Percentiles rank a stretch among this genome's conserved stretches.
Evolutionary conservation across 2,113 vertebrate genomes (phyloP).

Genomic region (Columbina picui): DNA sequence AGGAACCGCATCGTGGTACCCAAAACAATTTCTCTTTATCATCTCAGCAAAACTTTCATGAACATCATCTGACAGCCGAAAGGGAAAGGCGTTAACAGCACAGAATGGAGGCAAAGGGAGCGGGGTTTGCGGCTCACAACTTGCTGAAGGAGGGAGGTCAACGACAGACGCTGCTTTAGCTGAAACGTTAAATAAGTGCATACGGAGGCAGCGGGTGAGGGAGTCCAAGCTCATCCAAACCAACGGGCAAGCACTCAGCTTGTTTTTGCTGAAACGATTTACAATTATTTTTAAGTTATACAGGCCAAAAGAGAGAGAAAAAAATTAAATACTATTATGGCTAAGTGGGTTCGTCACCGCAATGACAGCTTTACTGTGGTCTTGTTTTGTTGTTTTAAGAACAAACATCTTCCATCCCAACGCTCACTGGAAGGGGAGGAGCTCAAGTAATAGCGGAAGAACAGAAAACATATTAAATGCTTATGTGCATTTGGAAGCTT

Average conservation of each 20-base stretch:
- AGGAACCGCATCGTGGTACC: background rate
- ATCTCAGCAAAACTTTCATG: background rate
- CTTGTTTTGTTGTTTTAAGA: background rate
- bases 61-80: background rate
- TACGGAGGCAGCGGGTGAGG: fast-evolving
- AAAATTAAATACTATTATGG: fast-evolving
- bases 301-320: background rate
- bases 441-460: background rate
- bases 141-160: background rate
- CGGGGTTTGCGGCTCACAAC: background rate
- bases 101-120: background rate
- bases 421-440: background rate
- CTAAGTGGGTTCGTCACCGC: background rate
- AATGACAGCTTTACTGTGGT: background rate
- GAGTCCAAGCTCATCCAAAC: fast-evolving
- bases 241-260: fast-evolving
- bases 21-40: background rate
- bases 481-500: background rate
- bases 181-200: background rate
- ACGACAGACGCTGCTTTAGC: background rate
- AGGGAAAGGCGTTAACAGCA: background rate
- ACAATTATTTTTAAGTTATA: background rate
- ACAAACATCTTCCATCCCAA: background rate
- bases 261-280: background rate
- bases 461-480: background rate